A percentile compares a stretch with the other conserved stretches of the same genome.
Evolutionary conservation across 92 coral and sea anemone genomes (phyloP).

Genomic region (Siderastrea siderea): DNA sequence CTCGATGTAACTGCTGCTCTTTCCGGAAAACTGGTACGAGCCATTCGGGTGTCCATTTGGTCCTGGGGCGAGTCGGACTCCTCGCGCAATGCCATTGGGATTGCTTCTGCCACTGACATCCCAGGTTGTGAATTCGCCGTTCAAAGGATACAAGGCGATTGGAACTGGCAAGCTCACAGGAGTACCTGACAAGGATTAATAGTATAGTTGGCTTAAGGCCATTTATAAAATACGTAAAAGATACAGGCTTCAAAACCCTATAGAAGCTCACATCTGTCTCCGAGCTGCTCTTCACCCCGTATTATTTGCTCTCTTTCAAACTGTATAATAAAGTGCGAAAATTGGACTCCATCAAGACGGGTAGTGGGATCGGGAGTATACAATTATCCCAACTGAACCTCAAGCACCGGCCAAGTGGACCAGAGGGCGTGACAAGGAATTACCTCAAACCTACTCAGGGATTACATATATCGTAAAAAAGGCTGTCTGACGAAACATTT

Average conservation of each 20-base stretch:
- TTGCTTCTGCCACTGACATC: slow-evolving; percentile 49
- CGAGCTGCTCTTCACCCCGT: too few species aligned
- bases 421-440: background rate
- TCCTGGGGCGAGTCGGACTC: slow-evolving; percentile 51
- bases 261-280: too few species aligned
- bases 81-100: slow-evolving; percentile 51
- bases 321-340: too few species aligned
- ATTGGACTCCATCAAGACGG: too few species aligned
- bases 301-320: too few species aligned
- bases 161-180: slow-evolving; percentile 28
- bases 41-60: slow-evolving; percentile 45
- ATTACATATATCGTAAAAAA: too few species aligned
- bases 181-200: background rate
- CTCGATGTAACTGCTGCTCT: slow-evolving; percentile 36
- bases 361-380: too few species aligned
- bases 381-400: too few species aligned
- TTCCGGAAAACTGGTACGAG: slow-evolving; percentile 61
- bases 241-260: too few species aligned
- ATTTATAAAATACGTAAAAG: background rate
- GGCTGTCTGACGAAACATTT: background rate
- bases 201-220: background rate
- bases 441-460: too few species aligned
- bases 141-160: slow-evolving; percentile 45
- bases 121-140: slow-evolving; percentile 45
- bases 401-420: background rate